Percentiles rank a stretch among this genome's conserved stretches.
Conservation (phyloP, 1,140 invertebrate species). For the Euwallacea similis region DNA sequence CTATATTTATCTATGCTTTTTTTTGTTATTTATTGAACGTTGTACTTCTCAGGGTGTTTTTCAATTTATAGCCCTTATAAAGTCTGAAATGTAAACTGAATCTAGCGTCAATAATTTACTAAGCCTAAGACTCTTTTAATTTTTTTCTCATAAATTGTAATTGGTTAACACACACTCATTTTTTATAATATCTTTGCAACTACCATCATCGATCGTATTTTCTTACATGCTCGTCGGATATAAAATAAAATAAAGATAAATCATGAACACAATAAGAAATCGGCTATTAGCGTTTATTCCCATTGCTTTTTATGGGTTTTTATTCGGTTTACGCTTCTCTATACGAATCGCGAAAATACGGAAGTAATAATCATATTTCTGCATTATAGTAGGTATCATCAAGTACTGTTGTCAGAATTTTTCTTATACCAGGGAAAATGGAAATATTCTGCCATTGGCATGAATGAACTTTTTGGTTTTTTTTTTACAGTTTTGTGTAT, state of each 20-base stretch:
- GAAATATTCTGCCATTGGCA: not conserved
- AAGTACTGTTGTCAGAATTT: constrained; percentile 15
- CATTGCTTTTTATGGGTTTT: constrained; percentile 36
- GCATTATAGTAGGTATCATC: constrained; percentile 28
- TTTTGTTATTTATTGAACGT: too few relatives aligned
- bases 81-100: too few relatives aligned
- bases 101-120: too few relatives aligned
- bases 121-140: too few relatives aligned
- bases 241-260: constrained; percentile 33
- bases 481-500: not conserved
- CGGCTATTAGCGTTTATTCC: constrained; percentile 35
- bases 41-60: too few relatives aligned
- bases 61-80: too few relatives aligned
- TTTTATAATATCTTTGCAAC: too few relatives aligned
- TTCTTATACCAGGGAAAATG: not conserved
- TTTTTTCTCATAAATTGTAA: too few relatives aligned
- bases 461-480: not conserved
- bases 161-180: too few relatives aligned
- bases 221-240: not conserved
- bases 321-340: constrained; percentile 37
- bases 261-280: constrained; percentile 34
- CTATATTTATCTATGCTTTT: too few relatives aligned
- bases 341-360: constrained; percentile 33
- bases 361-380: constrained; percentile 34
- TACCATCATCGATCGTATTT: not conserved